A percentile compares a stretch with the other conserved stretches of the same genome.
Conservation (phyloP, 2,888 invertebrate species). For the Tetragnatha montana region DNA sequence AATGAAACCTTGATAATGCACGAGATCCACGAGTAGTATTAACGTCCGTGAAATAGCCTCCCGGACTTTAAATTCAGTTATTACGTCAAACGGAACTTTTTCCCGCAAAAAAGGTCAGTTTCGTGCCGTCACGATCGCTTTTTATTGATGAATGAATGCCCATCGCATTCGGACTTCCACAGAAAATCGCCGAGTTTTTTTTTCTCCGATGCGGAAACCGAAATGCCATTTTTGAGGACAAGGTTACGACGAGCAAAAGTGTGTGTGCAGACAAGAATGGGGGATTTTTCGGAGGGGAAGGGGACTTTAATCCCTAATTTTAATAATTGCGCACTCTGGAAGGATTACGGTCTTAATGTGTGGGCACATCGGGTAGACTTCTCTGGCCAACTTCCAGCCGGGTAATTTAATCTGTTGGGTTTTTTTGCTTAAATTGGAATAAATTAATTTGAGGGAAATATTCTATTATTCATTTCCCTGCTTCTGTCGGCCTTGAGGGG, state of each 20-base stretch:
- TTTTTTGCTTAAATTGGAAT: no score
- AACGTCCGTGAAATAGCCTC: constrained; percentile 12
- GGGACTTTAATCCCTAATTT: background rate
- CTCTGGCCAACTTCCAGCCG: no score
- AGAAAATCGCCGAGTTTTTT: background rate
- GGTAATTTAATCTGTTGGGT: no score
- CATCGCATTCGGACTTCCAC: constrained; percentile 9
- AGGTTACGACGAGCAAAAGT: background rate
- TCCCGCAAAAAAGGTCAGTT: constrained; percentile 43
- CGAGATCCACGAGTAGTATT: background rate
- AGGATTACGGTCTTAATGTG: background rate
- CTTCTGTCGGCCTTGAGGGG: background rate
- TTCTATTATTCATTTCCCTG: no score
- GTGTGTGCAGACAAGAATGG: background rate
- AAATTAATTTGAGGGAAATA: no score
- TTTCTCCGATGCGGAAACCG: constrained; percentile 13
- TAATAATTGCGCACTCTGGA: background rate
- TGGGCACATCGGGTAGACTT: no score
- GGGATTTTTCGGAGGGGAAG: background rate
- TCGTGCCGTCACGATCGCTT: constrained; percentile 55
- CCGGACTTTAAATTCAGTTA: constrained; percentile 57
- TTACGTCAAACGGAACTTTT: constrained; percentile 50
- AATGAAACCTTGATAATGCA: constrained; percentile 9
- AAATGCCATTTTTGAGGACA: constrained; percentile 39
- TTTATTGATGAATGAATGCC: constrained; percentile 63